Base-by-base conservation (phyloP, 2,113 vertebrate species). In the Pachycephala philippinensis region DNA sequence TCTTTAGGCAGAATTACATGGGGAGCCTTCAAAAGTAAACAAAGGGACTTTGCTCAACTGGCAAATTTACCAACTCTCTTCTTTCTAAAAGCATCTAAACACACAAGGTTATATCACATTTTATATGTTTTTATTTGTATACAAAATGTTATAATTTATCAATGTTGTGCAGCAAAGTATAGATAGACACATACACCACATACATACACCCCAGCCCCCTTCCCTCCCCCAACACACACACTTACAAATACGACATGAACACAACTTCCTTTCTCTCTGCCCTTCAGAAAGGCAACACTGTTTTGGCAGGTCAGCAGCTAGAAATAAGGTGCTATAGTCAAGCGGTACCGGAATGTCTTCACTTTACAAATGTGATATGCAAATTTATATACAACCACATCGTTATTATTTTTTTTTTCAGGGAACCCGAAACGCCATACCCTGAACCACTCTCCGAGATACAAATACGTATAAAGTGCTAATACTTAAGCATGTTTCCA, bases 251-350 rank as follows among this genome's bases (percentile, higher is more conserved):
- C 57, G 3, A 82, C 96, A 97, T 30, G 37, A 95, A 83, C 92
- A 94, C 89, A 78, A 91, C 57, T 96, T 93, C 56, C 78, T 74
- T 94, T 70, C 93, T 86, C 61, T 95, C 91, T 94, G 94, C 82
- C 96, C 92, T 95, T 96, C 92, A 93, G 98, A 97, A 97, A 96
- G 89, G 98, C 98, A 99, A 99, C 98, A 99, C 99, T 99, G 99
- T 99, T 99, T 99, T 98, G 99, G 99, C 98, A 98, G 98, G 97
- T 98, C 82, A 98, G 98, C 98, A 98, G 98, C 98, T 98, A 96
- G 87, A 97, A 98, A 98, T 99, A 99, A 99, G 99, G 99, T 99
- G 99, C 99, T 97, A 97, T 96, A 95, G 95, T 96, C 83, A 98
- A 98, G 98, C 97, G 13, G 96, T 93, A 97, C 93, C 56, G 95